Base-by-base conservation (phyloP, 2,113 vertebrate genomes). In the Gorsachius goisagi region DNA sequence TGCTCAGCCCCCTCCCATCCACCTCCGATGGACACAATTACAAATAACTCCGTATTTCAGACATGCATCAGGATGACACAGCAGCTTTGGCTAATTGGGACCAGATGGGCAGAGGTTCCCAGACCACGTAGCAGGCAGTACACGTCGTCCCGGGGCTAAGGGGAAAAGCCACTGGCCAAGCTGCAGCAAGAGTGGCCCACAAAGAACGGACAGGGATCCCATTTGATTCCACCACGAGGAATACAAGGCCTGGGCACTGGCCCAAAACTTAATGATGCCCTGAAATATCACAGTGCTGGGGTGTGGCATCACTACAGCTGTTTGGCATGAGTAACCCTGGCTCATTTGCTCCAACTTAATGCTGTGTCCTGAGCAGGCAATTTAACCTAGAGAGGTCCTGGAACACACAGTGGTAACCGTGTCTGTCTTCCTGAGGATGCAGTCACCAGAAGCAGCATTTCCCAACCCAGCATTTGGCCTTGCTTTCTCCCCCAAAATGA, bases 21-120 rank as follows among this genome's bases (percentile, higher is more conserved):
- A 30, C 4, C 53, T 68, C 85, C 7, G 32, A 37, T 1, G 0
- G 33, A 13, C 14, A 9, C 0, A 0, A 24, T 16, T 52, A 44
- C 58, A 32, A 59, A 60, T 9, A 49, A 24, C 64, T 62, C 53
- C 9, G 0, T n/a, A 41, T 56, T 88, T 62, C 72, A 68, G 78
- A 28, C 50, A 11, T 1, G 12, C 16, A 24, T n/a, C 3, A 1
- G 41, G 88, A 83, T 73, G 83, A 84, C 18, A 44, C 41, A 62
- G 92, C 47, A 9, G 30, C n/a, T 39, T 44, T 30, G 52, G 66
- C 32, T 87, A 83, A 78, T 4, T 32, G 66, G 73, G 47, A 82
- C 59, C 83, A 91, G 71, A 77, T 30, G 88, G 58, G 58, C 32
- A 86, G 47, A 90, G 60, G 72, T 60, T 62, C 66, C 52, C 72